These are phyloP conservation scores for Brienomyrus longianalis DNA, from an alignment of 2,113 vertebrate genomes.

Conservation along the genomic window DNA sequence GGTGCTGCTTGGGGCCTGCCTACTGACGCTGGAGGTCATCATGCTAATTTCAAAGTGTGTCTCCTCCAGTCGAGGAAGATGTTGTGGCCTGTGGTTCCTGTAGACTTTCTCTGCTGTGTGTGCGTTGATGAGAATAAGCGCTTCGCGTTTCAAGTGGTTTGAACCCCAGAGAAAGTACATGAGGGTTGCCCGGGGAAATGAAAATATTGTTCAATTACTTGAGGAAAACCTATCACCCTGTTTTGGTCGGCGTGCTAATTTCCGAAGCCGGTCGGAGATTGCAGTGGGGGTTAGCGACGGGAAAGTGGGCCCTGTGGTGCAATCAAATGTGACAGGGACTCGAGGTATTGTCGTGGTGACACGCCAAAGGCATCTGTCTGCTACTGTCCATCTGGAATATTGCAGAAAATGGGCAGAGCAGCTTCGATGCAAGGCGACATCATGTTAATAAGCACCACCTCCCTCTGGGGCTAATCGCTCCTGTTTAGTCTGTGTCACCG, in stretches of 20 bases:
- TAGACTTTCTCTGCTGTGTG: neutral
- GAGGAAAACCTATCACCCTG: neutral
- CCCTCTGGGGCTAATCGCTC: neutral
- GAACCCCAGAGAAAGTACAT: neutral
- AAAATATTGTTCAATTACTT: neutral
- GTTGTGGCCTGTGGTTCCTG: neutral
- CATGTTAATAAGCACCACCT: neutral
- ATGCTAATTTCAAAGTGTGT: neutral
- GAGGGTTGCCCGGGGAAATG: neutral
- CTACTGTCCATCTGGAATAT: neutral
- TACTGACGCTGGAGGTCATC: neutral
- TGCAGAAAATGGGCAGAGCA: neutral
- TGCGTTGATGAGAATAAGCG: neutral
- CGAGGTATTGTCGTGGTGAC: neutral
- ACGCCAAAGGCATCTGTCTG: neutral
- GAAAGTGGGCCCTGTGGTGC: neutral
- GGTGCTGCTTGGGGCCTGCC: neutral
- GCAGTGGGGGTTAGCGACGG: neutral
- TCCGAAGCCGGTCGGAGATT: neutral
- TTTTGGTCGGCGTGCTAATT: neutral
- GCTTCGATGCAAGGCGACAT: neutral
- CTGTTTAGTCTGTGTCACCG: neutral
- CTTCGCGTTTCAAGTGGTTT: neutral
- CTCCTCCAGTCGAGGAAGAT: neutral
- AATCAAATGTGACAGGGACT: neutral